phyloP scores from a whole-genome alignment of 1,140 invertebrate species.

The Chironomus striatipennis region DNA sequence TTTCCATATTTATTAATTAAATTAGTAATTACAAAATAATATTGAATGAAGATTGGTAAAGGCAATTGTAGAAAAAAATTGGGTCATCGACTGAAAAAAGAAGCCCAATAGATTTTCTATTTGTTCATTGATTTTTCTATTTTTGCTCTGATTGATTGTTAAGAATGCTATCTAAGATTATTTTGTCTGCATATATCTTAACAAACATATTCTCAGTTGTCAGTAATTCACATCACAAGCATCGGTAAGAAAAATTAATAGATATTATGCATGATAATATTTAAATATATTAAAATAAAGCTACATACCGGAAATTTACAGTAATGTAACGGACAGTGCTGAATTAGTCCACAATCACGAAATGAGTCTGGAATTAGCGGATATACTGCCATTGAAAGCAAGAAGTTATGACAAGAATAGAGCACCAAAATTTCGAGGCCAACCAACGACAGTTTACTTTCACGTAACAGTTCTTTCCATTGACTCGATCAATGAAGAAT shows the following conservation, averaged over 20 bases:
- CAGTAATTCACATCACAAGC: background rate
- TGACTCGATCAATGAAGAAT: slow-evolving; percentile 84
- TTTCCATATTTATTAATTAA: background rate
- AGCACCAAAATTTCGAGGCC: slow-evolving; percentile 72
- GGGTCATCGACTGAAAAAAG: background rate
- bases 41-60: background rate
- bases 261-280: background rate
- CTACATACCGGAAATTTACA: slow-evolving; percentile 15
- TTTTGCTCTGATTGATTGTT: background rate
- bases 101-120: background rate
- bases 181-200: background rate
- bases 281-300: slow-evolving; percentile 7
- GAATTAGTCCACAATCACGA: slow-evolving; percentile 37
- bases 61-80: background rate
- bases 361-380: slow-evolving; percentile 61
- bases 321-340: background rate
- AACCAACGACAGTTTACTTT: slow-evolving; percentile 79
- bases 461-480: slow-evolving; percentile 80
- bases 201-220: background rate
- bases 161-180: background rate
- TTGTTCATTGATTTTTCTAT: background rate
- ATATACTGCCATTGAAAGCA: slow-evolving; percentile 73
- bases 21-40: too few relatives aligned
- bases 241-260: background rate
- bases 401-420: slow-evolving; percentile 85